Evolutionary conservation across 1,140 invertebrate species (phyloP).

Genomic region (Drosophila hydei): DNA sequence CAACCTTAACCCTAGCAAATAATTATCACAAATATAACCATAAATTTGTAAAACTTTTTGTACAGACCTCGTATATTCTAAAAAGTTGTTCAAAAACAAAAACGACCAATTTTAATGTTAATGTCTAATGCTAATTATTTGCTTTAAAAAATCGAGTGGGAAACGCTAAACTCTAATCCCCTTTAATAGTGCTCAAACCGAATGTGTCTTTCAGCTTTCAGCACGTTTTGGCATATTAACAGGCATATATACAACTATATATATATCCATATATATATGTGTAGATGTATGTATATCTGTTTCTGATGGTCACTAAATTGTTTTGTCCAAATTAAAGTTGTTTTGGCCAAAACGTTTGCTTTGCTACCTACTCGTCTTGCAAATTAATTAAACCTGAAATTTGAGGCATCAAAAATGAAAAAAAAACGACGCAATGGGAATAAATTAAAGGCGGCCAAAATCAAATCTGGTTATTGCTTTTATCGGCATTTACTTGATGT

Average conservation of each 20-base stretch:
- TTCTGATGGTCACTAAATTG: not conserved
- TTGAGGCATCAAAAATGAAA: not conserved
- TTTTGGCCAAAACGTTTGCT: constrained; percentile 40
- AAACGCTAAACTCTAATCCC: constrained; percentile 11
- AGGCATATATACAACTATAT: too few relatives aligned
- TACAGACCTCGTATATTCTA: too few relatives aligned
- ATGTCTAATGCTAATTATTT: not conserved
- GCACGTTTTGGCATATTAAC: not conserved
- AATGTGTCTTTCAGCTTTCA: not conserved
- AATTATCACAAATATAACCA: too few relatives aligned
- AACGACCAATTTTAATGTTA: not conserved
- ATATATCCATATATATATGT: not conserved
- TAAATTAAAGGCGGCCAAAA: constrained; percentile 53
- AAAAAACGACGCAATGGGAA: constrained; percentile 41
- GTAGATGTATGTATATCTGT: not conserved
- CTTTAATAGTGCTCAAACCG: not conserved
- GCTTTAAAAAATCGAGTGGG: not conserved
- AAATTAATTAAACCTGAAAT: constrained; percentile 48
- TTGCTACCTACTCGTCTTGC: constrained; percentile 46
- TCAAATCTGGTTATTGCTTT: constrained; percentile 21
- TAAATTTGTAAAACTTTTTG: too few relatives aligned
- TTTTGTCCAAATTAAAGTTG: constrained; percentile 51
- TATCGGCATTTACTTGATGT: constrained; percentile 46
- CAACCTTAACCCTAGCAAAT: too few relatives aligned
- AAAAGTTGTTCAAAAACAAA: too few relatives aligned